Evolutionary conservation across 2,888 invertebrate species (phyloP).

Genomic region (Trichacis sp.): DNA sequence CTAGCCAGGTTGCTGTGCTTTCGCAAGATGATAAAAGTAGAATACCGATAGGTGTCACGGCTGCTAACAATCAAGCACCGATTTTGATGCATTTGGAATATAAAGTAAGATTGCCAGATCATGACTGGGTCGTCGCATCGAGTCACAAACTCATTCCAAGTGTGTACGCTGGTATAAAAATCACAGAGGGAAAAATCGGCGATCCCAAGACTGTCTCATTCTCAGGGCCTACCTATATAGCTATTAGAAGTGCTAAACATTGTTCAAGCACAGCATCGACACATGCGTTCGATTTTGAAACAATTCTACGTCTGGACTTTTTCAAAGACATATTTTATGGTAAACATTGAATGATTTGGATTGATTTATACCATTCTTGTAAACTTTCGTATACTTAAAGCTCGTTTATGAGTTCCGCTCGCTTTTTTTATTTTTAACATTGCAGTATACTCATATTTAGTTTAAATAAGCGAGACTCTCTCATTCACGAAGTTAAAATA

Average conservation of each 20-base stretch:
- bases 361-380: too few species aligned
- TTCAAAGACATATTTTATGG: neutral
- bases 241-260: constrained; percentile 54
- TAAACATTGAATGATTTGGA: too few species aligned
- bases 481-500: too few species aligned
- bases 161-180: constrained; percentile 51
- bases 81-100: constrained; percentile 53
- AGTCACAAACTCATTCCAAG: constrained; percentile 57
- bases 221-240: constrained; percentile 65
- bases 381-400: too few species aligned
- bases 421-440: too few species aligned
- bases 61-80: constrained; percentile 62
- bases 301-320: neutral
- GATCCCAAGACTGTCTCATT: constrained; percentile 54
- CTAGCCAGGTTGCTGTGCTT: constrained; percentile 44
- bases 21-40: constrained; percentile 58
- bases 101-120: constrained; percentile 50
- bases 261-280: constrained; percentile 45
- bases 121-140: constrained; percentile 57
- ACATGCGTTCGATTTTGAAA: constrained; percentile 51
- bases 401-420: too few species aligned
- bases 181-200: constrained; percentile 24
- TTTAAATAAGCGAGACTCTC: too few species aligned
- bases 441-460: too few species aligned
- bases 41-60: constrained; percentile 60